Base-by-base conservation (phyloP, 2,113 vertebrate genomes). In the Prolemur simus region DNA sequence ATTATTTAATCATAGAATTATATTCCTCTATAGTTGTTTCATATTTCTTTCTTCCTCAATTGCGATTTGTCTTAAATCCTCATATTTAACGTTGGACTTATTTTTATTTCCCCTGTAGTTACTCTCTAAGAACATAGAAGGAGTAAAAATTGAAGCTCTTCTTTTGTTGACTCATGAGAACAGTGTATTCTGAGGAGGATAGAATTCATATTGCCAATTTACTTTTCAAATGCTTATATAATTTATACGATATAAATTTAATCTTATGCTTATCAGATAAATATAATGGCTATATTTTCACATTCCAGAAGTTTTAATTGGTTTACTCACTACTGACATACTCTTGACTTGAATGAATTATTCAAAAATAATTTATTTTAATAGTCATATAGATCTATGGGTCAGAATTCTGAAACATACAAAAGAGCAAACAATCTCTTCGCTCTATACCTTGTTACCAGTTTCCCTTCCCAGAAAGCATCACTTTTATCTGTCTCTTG, bases 111-210 rank as follows among this genome's bases (percentile, higher is more conserved):
- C 37, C 17, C 52, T n/a, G 6, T 56, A 47, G 25, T 56, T 80
- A 66, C 8, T 64, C 7, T 56, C 21, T 76, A 49, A 93, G 27
- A 60, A 87, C 5, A 87, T 42, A 2, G 3, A 45, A 73, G 74
- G 29, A 91, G 21, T 87, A 45, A 85, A 74, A 52, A 85, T 63
- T 69, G 21, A n/a, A 32, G 11, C 37, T 58, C 47, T 78, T 69
- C 27, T 69, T 89, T 83, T 60, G 15, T 77, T 25, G 91, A 66
- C 47, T 91, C 88, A 64, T 74, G 60, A 91, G 76, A 93, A 91
- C 13, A 69, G 5, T 37, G 42, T 49, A 52, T 69, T 64, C 29
- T 37, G n/a, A 71, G 32, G 23, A 60, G 34, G 21, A 23, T 32
- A 54, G 18, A 32, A 78, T 32, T 69, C 12, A 32, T 60, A 34